phyloP scores from a whole-genome alignment of 2,113 vertebrate genomes.

The Leptodactylus fuscus region DNA sequence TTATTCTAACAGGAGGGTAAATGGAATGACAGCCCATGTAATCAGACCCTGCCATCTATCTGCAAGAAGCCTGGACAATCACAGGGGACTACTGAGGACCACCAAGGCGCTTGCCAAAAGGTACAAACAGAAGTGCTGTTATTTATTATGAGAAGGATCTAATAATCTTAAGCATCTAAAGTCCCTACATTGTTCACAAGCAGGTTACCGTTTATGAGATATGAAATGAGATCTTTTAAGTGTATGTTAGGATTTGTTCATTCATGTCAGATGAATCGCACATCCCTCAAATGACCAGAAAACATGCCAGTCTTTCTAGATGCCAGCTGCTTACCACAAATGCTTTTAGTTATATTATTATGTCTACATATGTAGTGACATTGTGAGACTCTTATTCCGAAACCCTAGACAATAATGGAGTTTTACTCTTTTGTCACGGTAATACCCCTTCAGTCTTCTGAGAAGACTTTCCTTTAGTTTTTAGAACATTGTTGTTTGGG shows the following conservation, averaged over 20 bases:
- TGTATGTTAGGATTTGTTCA: not conserved
- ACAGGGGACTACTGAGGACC: conserved; percentile 79
- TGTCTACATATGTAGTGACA: not conserved
- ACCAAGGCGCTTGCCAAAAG: conserved; percentile 85
- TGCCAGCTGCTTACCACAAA: not conserved
- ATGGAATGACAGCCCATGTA: conserved; percentile 97
- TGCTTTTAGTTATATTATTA: no score
- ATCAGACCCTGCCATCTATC: conserved; percentile 91
- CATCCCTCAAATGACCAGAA: not conserved
- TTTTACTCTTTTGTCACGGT: not conserved
- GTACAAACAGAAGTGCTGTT: conserved; percentile 68
- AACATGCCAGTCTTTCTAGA: not conserved
- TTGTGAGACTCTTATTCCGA: not conserved
- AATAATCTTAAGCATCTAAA: not conserved
- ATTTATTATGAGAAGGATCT: not conserved
- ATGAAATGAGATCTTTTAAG: no score
- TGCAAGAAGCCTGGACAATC: conserved; percentile 89
- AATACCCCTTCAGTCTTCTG: not conserved
- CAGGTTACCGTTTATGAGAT: no score
- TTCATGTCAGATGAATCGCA: not conserved
- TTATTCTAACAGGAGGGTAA: conserved; percentile 82
- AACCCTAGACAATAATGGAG: not conserved
- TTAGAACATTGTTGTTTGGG: not conserved
- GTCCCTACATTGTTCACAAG: not conserved
- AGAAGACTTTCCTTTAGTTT: not conserved